Evolutionary conservation across 1,140 invertebrate species (phyloP), one percentile per base, ranked within the genome.

Genomic region (Leptopilina clavipes): DNA sequence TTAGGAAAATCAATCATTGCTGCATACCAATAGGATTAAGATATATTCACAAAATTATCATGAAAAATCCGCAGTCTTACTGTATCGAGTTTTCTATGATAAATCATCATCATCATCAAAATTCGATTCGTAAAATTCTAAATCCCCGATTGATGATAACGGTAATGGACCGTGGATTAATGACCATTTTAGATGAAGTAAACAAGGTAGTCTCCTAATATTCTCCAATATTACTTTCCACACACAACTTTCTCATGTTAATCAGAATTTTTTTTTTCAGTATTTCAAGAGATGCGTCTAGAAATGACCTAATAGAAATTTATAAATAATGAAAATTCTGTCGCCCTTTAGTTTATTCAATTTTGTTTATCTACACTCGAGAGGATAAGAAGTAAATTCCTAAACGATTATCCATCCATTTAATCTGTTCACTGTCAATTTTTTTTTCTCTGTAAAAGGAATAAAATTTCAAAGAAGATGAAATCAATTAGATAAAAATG

Each of bases 151-250:
- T 74, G 79, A 79, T 81, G 83, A 86, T 86, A 86, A 82, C 76
- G 83, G 81, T 86, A 86, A 87, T 86, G 83, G 83, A 81, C 82
- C 77, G 79, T 86, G 83, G 83, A 81, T 85, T 83, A 80, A 81
- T 73, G 71, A 52, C 19, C 71, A 73, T 40, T 73, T 72, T 31
- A 14, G 45, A 52, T 25, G 19, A 31, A 65, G 22, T 31, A 65
- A 37, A 65, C 22, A 65, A 65, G 22, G 22, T 65, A 65, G 3
- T n/a, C 12, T 5, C 59, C 59, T 22, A 25, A 22, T n/a, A 10
- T 22, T n/a, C 22, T 14, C 5, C 10, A 18, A n/a, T n/a, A n/a
- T n/a, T n/a, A n/a, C n/a, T n/a, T n/a, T n/a, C n/a, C n/a, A n/a
- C n/a, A n/a, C n/a, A n/a, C n/a, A 2, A 65, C 59, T 31, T 65